Percentiles rank a stretch among this genome's conserved stretches.
These are phyloP conservation scores for Anoplolepis gracilipes DNA, from an alignment of 1,140 invertebrate genomes.

Conservation along the genomic window DNA sequence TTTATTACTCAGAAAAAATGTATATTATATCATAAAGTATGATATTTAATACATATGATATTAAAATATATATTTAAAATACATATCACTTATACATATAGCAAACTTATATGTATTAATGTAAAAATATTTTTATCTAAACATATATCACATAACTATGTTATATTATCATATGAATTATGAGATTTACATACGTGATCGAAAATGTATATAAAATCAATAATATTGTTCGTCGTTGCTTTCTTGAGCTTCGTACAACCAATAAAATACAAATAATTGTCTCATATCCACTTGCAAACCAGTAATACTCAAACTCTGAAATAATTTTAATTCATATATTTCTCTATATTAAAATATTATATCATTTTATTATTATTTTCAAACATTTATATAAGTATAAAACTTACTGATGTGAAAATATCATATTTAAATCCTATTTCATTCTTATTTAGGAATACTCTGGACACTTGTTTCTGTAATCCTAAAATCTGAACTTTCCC, in stretches of 20 bases:
- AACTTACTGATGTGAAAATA: conserved; percentile 69
- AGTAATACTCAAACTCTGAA: conserved; percentile 87
- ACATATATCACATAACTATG: conserved; percentile 6
- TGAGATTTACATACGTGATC: conserved; percentile 16
- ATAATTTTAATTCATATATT: conserved; percentile 11
- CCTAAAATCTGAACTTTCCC: conserved; percentile 81
- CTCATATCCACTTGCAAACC: conserved; percentile 86
- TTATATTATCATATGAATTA: background rate
- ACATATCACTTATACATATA: too few relatives aligned
- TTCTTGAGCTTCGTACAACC: conserved; percentile 58
- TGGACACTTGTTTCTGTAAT: conserved; percentile 67
- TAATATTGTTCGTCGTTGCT: background rate
- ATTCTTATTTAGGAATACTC: conserved; percentile 75
- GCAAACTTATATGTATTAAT: conserved; percentile 10
- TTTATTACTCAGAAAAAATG: conserved; percentile 7
- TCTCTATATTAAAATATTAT: conserved; percentile 62
- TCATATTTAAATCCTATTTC: conserved; percentile 73
- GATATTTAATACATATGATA: background rate
- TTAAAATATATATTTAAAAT: too few relatives aligned
- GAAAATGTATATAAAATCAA: background rate
- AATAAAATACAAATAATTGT: conserved; percentile 68
- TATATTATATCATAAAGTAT: conserved; percentile 5
- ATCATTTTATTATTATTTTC: background rate
- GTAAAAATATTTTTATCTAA: too few relatives aligned
- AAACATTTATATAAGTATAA: conserved; percentile 14